These are phyloP conservation scores for Catalaphyllia jardinei DNA, from an alignment of 64 coral and sea anemone species.

Conservation along the genomic window DNA sequence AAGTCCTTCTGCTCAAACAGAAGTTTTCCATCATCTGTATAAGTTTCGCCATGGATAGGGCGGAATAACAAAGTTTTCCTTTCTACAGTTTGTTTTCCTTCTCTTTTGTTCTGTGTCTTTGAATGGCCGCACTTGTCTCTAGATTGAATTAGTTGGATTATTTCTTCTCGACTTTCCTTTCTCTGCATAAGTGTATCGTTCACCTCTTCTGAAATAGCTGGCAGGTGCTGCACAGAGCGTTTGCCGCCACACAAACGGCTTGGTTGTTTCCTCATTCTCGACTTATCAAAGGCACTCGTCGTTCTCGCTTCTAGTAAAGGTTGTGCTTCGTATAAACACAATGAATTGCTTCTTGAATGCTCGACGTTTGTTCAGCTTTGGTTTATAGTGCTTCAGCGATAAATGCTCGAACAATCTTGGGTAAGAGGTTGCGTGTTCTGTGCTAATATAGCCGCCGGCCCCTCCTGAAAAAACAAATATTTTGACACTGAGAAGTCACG, in stretches of 20 bases:
- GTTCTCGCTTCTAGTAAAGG: background rate
- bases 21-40: background rate
- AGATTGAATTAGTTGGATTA: background rate
- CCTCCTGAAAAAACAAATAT: constrained; percentile 26
- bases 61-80: background rate
- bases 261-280: background rate
- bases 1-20: background rate
- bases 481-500: constrained; percentile 11
- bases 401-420: background rate
- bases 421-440: constrained; percentile 16
- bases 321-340: background rate
- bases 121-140: background rate
- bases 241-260: background rate
- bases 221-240: background rate
- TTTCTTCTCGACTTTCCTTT: background rate
- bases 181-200: background rate
- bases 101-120: background rate
- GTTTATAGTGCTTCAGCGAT: background rate
- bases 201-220: constrained; percentile 20
- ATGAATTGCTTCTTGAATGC: background rate
- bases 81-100: background rate
- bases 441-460: background rate
- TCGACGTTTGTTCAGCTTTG: background rate
- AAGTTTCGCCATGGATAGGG: background rate
- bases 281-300: background rate